These are phyloP conservation scores for Toxotes lorentzi DNA, from an alignment of 2,797 vertebrate genomes.

Conservation along the genomic window DNA sequence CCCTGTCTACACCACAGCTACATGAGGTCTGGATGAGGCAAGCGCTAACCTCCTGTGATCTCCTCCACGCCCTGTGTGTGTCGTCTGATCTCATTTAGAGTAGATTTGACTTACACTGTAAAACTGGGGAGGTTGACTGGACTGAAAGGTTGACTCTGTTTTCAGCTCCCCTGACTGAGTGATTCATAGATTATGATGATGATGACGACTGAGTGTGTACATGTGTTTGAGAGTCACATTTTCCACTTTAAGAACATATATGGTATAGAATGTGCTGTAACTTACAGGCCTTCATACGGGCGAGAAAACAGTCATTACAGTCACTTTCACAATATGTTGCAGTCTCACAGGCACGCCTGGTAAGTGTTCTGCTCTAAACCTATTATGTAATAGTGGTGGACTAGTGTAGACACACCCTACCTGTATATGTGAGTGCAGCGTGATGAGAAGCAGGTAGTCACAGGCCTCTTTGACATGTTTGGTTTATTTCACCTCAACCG, in stretches of 20 bases:
- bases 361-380: conserved; percentile 12
- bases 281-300: background rate
- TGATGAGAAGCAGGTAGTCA: conserved; percentile 59
- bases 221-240: conserved; percentile 24
- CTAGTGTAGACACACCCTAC: conserved; percentile 59
- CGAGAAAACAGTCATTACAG: conserved; percentile 21
- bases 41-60: conserved; percentile 55
- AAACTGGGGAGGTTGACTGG: conserved; percentile 18
- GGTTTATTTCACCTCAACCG: conserved; percentile 33
- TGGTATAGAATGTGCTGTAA: background rate
- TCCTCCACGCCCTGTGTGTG: conserved; percentile 12
- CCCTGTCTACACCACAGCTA: conserved; percentile 34
- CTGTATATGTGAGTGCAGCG: conserved; percentile 40
- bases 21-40: conserved; percentile 64
- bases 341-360: background rate
- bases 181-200: conserved; percentile 32
- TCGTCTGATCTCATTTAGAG: conserved; percentile 53
- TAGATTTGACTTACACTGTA: conserved; percentile 34
- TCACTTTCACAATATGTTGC: conserved; percentile 15
- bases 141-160: conserved; percentile 42
- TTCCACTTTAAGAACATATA: conserved; percentile 37
- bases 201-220: background rate
- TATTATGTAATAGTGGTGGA: conserved; percentile 52
- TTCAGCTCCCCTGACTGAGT: conserved; percentile 21
- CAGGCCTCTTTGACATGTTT: conserved; percentile 42